Percentiles rank a stretch among this genome's conserved stretches.
Conservation (phyloP, 2,113 vertebrate species). For the Verasper variegatus region DNA sequence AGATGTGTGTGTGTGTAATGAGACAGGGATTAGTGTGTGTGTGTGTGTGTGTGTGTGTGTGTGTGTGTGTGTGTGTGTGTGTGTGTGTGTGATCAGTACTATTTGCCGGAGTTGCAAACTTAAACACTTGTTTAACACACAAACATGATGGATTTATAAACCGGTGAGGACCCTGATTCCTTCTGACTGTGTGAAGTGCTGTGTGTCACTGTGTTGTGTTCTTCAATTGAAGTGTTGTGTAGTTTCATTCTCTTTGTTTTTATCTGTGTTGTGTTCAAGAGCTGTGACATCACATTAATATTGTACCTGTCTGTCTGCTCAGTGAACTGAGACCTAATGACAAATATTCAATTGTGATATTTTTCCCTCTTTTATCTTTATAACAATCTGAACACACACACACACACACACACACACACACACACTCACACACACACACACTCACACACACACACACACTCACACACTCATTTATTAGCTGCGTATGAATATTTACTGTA, state of each 20-base stretch:
- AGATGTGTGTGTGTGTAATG: conserved; percentile 21
- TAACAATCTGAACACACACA: conserved; percentile 58
- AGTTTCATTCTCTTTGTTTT: no score
- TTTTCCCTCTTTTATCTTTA: conserved; percentile 64
- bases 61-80: conserved; percentile 28
- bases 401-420: conserved; percentile 34
- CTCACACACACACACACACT: conserved; percentile 20
- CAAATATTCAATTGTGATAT: conserved; percentile 57
- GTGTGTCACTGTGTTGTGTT: not conserved
- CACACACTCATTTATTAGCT: not conserved
- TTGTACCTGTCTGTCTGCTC: not conserved
- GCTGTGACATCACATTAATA: not conserved
- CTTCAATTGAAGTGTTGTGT: no score
- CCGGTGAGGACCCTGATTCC: not conserved
- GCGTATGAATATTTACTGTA: conserved; percentile 20
- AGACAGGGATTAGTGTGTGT: conserved; percentile 12
- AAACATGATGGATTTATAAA: conserved; percentile 1
- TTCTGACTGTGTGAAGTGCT: not conserved
- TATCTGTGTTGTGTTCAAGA: not conserved
- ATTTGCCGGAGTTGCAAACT: conserved; percentile 21
- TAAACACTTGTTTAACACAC: conserved; percentile 1
- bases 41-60: conserved; percentile 14
- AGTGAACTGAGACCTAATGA: not conserved
- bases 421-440: conserved; percentile 20
- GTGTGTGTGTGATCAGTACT: conserved; percentile 29